Percentiles rank a stretch among this genome's conserved stretches.
Evolutionary conservation across 2,113 vertebrate species (phyloP).

Genomic region (Falco punctatus): DNA sequence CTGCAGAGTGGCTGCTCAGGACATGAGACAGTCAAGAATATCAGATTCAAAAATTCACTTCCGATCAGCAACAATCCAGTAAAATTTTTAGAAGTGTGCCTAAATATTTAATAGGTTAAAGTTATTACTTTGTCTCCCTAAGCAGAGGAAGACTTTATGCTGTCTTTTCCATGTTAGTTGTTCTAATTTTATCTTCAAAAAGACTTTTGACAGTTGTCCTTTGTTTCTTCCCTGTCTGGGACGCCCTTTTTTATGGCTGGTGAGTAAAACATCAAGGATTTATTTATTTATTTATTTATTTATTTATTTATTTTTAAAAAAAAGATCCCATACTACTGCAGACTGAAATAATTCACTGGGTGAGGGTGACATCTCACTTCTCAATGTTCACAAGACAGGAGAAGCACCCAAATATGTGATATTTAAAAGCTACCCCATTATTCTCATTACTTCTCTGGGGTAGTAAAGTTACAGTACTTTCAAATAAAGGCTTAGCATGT

Average conservation of each 20-base stretch:
- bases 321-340: background rate
- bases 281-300: too few species aligned
- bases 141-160: background rate
- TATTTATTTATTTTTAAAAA: too few species aligned
- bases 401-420: background rate
- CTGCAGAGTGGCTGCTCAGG: background rate
- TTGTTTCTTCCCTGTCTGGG: background rate
- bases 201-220: background rate
- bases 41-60: background rate
- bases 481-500: background rate
- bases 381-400: background rate
- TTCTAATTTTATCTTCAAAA: background rate
- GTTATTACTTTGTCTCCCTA: background rate
- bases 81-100: background rate
- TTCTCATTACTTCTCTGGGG: background rate
- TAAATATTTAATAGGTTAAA: background rate
- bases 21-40: background rate
- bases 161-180: background rate
- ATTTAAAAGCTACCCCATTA: background rate
- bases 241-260: background rate
- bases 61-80: background rate
- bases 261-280: background rate
- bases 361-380: background rate
- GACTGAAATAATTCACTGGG: background rate
- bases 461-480: background rate